Base-by-base conservation (phyloP, 2,888 invertebrate species). In the Leptinotarsa juncta region DNA sequence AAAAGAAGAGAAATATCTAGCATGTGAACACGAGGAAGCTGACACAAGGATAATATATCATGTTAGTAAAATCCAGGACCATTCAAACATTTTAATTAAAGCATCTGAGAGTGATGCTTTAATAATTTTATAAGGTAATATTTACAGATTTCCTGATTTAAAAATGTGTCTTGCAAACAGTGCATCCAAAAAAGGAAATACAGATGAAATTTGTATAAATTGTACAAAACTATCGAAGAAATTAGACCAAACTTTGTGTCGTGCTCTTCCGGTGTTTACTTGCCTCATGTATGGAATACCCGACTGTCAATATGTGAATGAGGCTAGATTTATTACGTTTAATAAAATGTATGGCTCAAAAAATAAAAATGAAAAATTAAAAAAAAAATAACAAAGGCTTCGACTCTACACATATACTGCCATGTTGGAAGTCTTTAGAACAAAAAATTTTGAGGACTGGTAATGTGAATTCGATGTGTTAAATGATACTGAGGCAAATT, bases 21-120 rank as follows among this genome's bases (percentile, higher is more conserved):
- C 32, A 66, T 71, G 71, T 57, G 62, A 70, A 50, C 71, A 71
- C 57, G 66, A 71, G 32, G 71, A 66, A 48, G 71, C 55, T 12
- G 66, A 71, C 53, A 71, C 57, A 16, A 16, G 55, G 32, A 71
- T 71, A 14, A 67, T 71, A 18, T 71, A 71, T 71, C 67, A 71
- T 71, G 66, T 71, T 51, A 71, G 55, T 57, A 57, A 71, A 57
- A 55, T 71, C 57, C 48, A 53, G 32, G 66, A 57, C 55, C 15
- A 71, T 55, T 65, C 65, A 51, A 3, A 23, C 23, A 23, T 23
- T 23, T 50, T 51, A 51, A 16, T 71, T 3, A 49, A 50, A 71
- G 26, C 26, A 50, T 50, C 71, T 53, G 65, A 65, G 3, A 65
- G 51, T 16, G 65, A 65, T 42, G 65, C 65, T 55, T n/a, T 55